Base-by-base conservation (phyloP, 2,888 invertebrate species). In the Stenodema calcarata region DNA sequence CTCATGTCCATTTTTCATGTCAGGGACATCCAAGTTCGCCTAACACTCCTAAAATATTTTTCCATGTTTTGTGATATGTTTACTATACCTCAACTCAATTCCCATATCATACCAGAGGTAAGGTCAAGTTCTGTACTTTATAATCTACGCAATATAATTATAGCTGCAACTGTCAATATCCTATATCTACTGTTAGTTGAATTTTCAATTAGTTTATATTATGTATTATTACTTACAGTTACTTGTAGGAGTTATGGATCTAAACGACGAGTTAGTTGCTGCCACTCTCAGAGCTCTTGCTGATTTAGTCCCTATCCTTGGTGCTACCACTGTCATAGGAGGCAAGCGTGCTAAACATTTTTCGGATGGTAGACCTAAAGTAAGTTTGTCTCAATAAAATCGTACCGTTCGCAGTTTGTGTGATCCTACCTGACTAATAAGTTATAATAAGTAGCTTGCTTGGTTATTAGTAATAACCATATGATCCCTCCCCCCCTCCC, bases 171-270 rank as follows among this genome's bases (percentile, higher is more conserved):
- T n/a, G n/a, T n/a, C n/a, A n/a, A n/a, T n/a, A n/a, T n/a, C n/a
- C n/a, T n/a, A n/a, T n/a, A n/a, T n/a, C n/a, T n/a, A n/a, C n/a
- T n/a, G n/a, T n/a, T n/a, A n/a, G n/a, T n/a, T n/a, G n/a, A n/a
- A n/a, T n/a, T n/a, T n/a, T n/a, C n/a, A n/a, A n/a, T n/a, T n/a
- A n/a, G n/a, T n/a, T n/a, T n/a, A n/a, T n/a, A n/a, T n/a, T n/a
- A n/a, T n/a, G n/a, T n/a, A n/a, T 12, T 18, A 18, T 35, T 6
- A 28, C 23, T 93, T 93, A 84, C 91, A 95, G 94, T 91, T 98
- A 82, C 92, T 97, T 54, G 93, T 97, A 47, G 98, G 97, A 3
- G 95, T 98, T 89, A 95, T 96, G 91, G 98, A 98, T 90, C 94
- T 94, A 0, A 95, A 96, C 91, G 96, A 98, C 91, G 93, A 93